A percentile compares a stretch with the other conserved stretches of the same genome.
These are phyloP conservation scores for Anthophora plumipes DNA, from an alignment of 2,888 invertebrate genomes.

Conservation along the genomic window DNA sequence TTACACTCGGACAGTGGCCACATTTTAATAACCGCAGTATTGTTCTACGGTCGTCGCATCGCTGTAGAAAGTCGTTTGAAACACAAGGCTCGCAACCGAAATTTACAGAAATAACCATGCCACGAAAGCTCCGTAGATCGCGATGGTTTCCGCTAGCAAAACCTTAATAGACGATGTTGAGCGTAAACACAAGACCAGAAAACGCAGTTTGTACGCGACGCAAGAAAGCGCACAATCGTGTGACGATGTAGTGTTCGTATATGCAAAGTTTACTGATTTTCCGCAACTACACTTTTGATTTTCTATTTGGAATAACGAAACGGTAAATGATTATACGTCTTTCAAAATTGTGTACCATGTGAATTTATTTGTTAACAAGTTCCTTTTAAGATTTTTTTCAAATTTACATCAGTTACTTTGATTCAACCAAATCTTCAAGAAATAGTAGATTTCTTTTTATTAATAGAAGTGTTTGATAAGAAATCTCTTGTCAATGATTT, in stretches of 20 bases:
- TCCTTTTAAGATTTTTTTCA: background rate
- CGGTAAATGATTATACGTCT: no score
- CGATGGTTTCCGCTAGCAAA: background rate
- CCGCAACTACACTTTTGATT: background rate
- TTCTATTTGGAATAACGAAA: no score
- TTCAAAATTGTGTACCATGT: no score
- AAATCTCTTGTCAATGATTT: background rate
- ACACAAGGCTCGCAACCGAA: constrained; percentile 6
- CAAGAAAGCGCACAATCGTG: background rate
- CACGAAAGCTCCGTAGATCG: background rate
- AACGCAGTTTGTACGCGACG: background rate
- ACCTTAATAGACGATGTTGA: constrained; percentile 20
- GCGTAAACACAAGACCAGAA: background rate
- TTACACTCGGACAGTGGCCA: background rate
- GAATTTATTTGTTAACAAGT: background rate
- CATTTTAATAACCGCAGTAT: background rate
- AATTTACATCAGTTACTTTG: no score
- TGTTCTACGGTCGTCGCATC: background rate
- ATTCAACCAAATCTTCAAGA: no score
- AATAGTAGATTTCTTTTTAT: no score
- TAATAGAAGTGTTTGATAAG: background rate
- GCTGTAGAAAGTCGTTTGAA: constrained; percentile 15
- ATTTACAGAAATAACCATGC: constrained; percentile 13
- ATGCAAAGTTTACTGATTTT: background rate
- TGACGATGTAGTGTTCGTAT: constrained; percentile 3